Evolutionary conservation across 2,113 vertebrate genomes (phyloP).

Genomic region (Candoia aspera): DNA sequence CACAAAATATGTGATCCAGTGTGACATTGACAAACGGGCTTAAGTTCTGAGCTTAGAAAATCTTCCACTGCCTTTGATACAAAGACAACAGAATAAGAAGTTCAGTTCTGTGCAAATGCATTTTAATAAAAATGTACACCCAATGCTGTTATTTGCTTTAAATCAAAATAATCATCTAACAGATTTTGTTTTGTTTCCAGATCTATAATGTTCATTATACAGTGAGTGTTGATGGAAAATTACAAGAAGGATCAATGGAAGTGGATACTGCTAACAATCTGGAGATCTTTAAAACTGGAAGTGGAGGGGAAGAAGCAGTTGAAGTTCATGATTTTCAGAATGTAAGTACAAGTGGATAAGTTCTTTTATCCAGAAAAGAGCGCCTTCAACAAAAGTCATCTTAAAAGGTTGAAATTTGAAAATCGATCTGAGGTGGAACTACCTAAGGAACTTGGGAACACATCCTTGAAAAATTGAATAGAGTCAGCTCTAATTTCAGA

Average conservation of each 20-base stretch:
- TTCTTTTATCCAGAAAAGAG: neutral
- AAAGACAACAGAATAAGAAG: neutral
- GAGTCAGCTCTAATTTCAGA: neutral
- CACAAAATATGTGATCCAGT: neutral
- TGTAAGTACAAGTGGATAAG: conserved; percentile 76
- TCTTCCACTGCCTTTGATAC: too few species aligned
- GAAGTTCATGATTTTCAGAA: conserved; percentile 95
- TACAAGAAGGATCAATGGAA: conserved; percentile 89
- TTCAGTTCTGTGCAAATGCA: too few species aligned
- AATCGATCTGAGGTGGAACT: neutral
- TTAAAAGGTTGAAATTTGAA: neutral
- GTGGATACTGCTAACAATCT: conserved; percentile 91
- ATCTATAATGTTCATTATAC: conserved; percentile 91
- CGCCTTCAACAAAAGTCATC: neutral
- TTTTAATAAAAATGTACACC: too few species aligned
- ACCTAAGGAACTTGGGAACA: neutral
- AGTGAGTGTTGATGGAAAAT: conserved; percentile 90
- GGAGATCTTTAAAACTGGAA: conserved; percentile 89
- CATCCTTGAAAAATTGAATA: neutral
- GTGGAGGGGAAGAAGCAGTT: conserved; percentile 81
- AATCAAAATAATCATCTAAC: conserved; percentile 27
- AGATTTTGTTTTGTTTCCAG: conserved; percentile 70
- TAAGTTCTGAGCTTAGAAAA: neutral
- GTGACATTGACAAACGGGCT: neutral
- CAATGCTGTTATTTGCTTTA: neutral